Evolutionary conservation across 2,113 vertebrate species (phyloP), one percentile per base, ranked within the genome.

Genomic region (Nyctereutes procyonoides): DNA sequence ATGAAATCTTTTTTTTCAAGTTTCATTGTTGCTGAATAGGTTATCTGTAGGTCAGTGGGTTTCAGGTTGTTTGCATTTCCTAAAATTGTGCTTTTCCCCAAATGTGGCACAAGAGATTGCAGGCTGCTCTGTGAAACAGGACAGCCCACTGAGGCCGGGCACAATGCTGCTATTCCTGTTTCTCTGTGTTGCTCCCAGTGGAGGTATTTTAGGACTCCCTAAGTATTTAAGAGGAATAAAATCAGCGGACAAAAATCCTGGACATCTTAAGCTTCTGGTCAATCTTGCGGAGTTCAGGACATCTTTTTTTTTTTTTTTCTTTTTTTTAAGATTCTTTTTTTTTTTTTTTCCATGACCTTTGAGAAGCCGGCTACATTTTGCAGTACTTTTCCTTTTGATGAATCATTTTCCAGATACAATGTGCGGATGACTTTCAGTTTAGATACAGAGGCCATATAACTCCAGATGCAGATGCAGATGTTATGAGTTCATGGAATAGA

Each of bases 11-110:
- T 96, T 92, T 96, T 43, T 98, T 96, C 98, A 97, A 94, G 91
- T 96, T 96, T 98, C 97, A 98, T 99, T 99, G 99, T 99, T 98
- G 94, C 96, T 55, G 82, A 93, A 88, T 32, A 98, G 99, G 98
- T 98, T 98, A 99, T 98, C 98, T 98, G 85, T 82, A 98, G 98
- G 99, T 98, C 98, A 99, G 98, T 98, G 98, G 98, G 98, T 98
- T 98, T 98, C 98, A 97, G 98, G 97, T 98, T 99, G 98, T 99
- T 99, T 99, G 98, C 98, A 99, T 98, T 99, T 99, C 99, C 99
- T 99, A 99, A 99, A 99, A 99, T 99, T 99, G 99, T 99, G 98
- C 98, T 98, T 98, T 97, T 98, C 97, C 93, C 97, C 90, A 96
- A 98, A 98, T 1, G 86, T 97, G 96, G 96, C 85, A 53, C 94